Percentiles rank a stretch among this genome's conserved stretches.
Evolutionary conservation across 2,797 vertebrate species (phyloP).

Genomic region (Lacerta viridis): DNA sequence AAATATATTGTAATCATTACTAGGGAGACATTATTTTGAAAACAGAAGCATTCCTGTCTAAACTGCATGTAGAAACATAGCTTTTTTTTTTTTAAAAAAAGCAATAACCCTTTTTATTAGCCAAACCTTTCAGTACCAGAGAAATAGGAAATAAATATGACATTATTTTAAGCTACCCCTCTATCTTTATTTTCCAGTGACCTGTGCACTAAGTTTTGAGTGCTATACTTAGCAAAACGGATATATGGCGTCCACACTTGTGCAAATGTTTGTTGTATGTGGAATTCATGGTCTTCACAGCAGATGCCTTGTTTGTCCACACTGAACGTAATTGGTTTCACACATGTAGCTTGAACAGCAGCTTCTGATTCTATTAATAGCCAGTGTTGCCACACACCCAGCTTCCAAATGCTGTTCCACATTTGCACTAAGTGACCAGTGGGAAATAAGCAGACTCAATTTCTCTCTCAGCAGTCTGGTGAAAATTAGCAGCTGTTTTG

Average conservation of each 20-base stretch:
- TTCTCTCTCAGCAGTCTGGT: constrained; percentile 41
- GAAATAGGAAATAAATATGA: constrained; percentile 40
- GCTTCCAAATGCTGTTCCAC: constrained; percentile 67
- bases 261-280: constrained; percentile 19
- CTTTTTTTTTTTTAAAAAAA: background rate
- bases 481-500: constrained; percentile 70
- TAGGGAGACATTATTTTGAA: constrained; percentile 43
- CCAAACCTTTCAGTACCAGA: background rate
- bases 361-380: constrained; percentile 70
- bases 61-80: constrained; percentile 41
- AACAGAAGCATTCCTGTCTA: constrained; percentile 5
- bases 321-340: constrained; percentile 55
- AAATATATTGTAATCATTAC: constrained; percentile 50
- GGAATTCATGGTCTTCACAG: background rate
- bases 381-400: constrained; percentile 65
- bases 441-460: constrained; percentile 60
- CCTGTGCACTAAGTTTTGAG: background rate
- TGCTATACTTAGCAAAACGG: background rate
- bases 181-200: constrained; percentile 35
- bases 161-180: constrained; percentile 42
- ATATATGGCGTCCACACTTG: background rate
- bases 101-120: constrained; percentile 25
- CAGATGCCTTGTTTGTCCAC: constrained; percentile 45
- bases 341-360: constrained; percentile 56
- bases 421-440: constrained; percentile 68